Evolutionary conservation across 30 jellyfish, hydroid and myxozoan genomes (phyloP).

Genomic region (Aurelia aurita complex sp. Pacific): DNA sequence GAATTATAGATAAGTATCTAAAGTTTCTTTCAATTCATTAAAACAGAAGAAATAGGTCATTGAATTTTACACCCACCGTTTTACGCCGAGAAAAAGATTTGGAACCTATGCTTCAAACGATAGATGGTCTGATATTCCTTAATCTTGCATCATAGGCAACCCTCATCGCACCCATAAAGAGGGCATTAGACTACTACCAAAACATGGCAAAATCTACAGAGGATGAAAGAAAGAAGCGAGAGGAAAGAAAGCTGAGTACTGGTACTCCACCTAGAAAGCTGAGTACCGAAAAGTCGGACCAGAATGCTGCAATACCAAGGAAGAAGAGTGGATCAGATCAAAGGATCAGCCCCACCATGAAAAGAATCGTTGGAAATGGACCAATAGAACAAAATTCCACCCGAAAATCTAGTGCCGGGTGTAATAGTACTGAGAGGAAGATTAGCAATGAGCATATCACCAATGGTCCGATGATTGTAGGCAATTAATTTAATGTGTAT

Average conservation of each 20-base stretch:
- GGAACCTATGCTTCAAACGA: no score
- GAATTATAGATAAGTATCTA: no score
- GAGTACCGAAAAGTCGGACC: constrained; percentile 45
- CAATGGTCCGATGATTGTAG: constrained; percentile 65
- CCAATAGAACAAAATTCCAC: constrained; percentile 35
- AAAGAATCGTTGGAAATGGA: constrained; percentile 33
- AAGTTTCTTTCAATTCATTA: no score
- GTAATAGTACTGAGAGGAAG: constrained; percentile 61
- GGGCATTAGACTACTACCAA: constrained; percentile 91
- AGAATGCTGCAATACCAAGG: background rate
- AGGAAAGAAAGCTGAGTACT: constrained; percentile 45
- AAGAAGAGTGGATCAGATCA: constrained; percentile 34
- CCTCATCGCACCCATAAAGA: constrained; percentile 70
- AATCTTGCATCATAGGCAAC: constrained; percentile 41
- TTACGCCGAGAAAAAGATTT: no score
- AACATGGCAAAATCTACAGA: constrained; percentile 92
- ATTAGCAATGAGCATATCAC: constrained; percentile 66
- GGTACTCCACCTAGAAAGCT: constrained; percentile 60
- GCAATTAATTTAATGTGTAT: constrained; percentile 7
- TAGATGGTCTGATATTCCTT: background rate
- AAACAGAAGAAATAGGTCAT: no score
- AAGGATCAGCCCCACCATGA: constrained; percentile 36
- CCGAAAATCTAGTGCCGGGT: constrained; percentile 66
- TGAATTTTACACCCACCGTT: no score
- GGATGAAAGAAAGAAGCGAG: constrained; percentile 81